phyloP scores from a whole-genome alignment of 1,140 invertebrate genomes.

The Procambarus virginalis region DNA sequence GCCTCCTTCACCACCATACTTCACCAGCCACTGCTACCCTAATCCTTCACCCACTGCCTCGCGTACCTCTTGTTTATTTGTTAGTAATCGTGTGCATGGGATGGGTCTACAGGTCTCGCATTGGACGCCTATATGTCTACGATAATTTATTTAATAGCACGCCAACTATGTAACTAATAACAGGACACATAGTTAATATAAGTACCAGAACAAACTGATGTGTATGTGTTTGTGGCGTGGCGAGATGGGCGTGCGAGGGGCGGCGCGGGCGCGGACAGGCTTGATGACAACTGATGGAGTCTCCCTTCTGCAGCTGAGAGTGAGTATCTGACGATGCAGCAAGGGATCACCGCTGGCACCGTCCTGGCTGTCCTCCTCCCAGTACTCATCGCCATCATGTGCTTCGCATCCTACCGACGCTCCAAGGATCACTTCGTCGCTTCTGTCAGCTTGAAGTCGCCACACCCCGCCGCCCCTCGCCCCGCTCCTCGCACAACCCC shows the following conservation, averaged over 20 bases:
- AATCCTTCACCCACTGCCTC: too few relatives aligned
- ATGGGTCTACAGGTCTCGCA: too few relatives aligned
- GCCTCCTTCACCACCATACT: not conserved
- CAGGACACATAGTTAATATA: too few relatives aligned
- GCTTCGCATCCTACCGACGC: conserved; percentile 78
- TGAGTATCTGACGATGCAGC: conserved; percentile 78
- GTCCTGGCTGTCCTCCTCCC: conserved; percentile 85
- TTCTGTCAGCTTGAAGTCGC: not conserved
- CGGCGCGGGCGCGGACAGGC: conserved; percentile 20
- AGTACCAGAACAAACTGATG: not conserved
- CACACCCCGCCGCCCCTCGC: not conserved
- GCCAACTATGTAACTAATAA: not conserved
- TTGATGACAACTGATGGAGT: not conserved
- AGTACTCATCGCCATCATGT: conserved; percentile 82
- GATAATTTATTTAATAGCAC: not conserved
- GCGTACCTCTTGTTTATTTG: too few relatives aligned
- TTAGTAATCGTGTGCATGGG: too few relatives aligned
- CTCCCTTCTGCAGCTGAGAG: conserved; percentile 79
- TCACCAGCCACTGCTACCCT: not conserved
- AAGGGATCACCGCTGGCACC: conserved; percentile 85
- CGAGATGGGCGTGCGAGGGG: conserved; percentile 11
- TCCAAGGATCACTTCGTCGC: conserved; percentile 63
- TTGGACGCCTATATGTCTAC: too few relatives aligned
- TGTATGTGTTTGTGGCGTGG: not conserved
- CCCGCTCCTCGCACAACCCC: not conserved